phyloP scores from a whole-genome alignment of 2,113 vertebrate species.

The Piaya cayana region DNA sequence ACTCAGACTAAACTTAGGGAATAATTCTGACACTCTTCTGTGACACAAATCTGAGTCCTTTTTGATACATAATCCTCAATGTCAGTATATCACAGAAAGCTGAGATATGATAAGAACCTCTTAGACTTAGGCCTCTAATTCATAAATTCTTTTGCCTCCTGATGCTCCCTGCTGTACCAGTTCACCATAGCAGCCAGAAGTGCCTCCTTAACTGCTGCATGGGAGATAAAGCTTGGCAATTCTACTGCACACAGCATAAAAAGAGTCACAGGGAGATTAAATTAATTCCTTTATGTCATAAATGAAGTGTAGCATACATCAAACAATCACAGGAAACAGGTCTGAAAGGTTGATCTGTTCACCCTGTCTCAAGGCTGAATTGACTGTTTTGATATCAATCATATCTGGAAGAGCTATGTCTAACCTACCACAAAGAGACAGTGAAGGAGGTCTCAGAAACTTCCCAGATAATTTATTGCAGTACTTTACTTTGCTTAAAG shows the following conservation, averaged over 20 bases:
- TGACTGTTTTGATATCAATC: neutral
- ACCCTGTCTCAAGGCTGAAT: neutral
- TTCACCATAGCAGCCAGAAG: conserved; percentile 20
- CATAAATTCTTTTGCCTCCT: neutral
- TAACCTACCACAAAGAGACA: neutral
- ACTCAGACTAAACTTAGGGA: neutral
- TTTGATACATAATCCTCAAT: neutral
- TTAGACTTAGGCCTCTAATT: conserved; percentile 20
- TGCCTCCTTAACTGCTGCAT: conserved; percentile 26
- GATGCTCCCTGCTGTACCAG: conserved; percentile 9
- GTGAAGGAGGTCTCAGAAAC: neutral
- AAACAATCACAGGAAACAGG: neutral
- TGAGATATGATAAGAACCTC: neutral
- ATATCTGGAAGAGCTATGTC: neutral
- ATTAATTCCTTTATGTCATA: conserved; percentile 28
- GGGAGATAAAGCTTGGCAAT: conserved; percentile 31
- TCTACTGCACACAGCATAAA: conserved; percentile 21
- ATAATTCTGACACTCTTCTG: neutral
- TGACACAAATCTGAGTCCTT: neutral
- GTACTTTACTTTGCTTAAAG: neutral
- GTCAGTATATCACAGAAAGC: conserved; percentile 19
- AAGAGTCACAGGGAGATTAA: conserved; percentile 22
- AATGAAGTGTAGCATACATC: neutral
- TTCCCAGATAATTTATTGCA: neutral
- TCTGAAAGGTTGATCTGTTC: neutral